Conservation (phyloP, 2,113 vertebrate genomes). For the Zosterops hypoxanthus region DNA sequence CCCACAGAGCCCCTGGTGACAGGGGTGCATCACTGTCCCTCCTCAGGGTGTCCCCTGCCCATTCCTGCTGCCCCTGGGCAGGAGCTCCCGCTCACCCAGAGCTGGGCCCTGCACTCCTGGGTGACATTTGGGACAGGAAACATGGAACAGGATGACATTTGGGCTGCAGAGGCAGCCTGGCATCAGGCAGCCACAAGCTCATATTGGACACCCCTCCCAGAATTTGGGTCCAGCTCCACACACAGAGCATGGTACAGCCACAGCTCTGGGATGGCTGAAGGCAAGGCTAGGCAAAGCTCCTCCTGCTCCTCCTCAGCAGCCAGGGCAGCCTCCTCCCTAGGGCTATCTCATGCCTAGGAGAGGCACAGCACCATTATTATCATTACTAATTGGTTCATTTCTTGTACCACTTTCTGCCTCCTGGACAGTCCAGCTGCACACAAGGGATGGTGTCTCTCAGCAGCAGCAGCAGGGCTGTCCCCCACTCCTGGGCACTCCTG, state of each 20-base stretch:
- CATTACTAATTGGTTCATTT: constrained; percentile 34
- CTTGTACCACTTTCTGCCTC: constrained; percentile 28
- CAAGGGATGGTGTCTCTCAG: accelerated
- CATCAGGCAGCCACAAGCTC: accelerated
- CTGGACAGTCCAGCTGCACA: background rate
- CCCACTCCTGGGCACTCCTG: background rate
- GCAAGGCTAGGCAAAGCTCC: background rate
- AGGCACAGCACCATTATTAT: background rate
- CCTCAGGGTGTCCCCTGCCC: background rate
- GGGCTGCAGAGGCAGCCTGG: background rate
- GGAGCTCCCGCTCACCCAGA: background rate
- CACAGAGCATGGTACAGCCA: accelerated
- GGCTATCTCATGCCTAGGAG: background rate
- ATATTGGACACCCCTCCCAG: accelerated
- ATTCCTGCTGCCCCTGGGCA: background rate
- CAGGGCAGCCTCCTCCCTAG: background rate
- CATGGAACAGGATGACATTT: background rate
- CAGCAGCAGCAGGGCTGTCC: background rate
- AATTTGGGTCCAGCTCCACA: accelerated
- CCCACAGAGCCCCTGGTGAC: accelerated
- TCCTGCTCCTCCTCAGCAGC: background rate
- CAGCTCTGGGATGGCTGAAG: accelerated
- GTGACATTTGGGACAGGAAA: too few relatives aligned
- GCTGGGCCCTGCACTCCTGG: background rate
- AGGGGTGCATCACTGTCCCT: accelerated